Base-by-base conservation (phyloP, 2,113 vertebrate genomes). In the Puma concolor region DNA sequence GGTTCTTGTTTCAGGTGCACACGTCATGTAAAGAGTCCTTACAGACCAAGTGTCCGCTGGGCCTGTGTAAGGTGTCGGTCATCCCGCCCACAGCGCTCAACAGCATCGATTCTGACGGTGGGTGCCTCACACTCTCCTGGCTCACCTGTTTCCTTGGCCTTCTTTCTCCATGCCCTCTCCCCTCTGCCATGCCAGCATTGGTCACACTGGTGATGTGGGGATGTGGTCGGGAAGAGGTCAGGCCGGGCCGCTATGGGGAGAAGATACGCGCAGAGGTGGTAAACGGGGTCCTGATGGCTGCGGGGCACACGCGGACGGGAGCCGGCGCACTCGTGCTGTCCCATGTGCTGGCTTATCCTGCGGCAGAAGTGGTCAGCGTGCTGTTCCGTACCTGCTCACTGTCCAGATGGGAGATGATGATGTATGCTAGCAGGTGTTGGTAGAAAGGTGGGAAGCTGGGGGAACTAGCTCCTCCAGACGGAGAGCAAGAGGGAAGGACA, bases 91-190 rank as follows among this genome's bases (percentile, higher is more conserved):
- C 99, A 0, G 99, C 99, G 0, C 99, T 99, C 74, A 99, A 99
- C 99, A 99, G 99, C 99, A 99, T 99, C 50, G 99, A 99, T 98
- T 99, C 99, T 0, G 99, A 99, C 1, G 99, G 99, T 99, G 98
- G 99, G 99, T 98, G 11, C 63, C 0, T 3, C 19, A 2, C 1
- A 3, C 36, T 29, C 14, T 64, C 16, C 38, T 90, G 31, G 38
- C 82, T 19, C 33, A 1, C 63, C 80, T 8, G 12, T 67, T 4
- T 44, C 64, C 57, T 41, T 1, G 1, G 3, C 17, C 14, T 36
- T 6, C 15, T 11, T 63, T 48, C 60, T 67, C 69, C 0, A 0
- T 3, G 21, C 1, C 0, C 11, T 19, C 29, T 72, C 36, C 14
- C 33, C 36, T 66, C 11, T 4, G 15, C n/a, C 0, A 1, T 9